Evolutionary conservation across 2,113 vertebrate genomes (phyloP), one percentile per base, ranked within the genome.

Genomic region (Cheilinus undulatus): DNA sequence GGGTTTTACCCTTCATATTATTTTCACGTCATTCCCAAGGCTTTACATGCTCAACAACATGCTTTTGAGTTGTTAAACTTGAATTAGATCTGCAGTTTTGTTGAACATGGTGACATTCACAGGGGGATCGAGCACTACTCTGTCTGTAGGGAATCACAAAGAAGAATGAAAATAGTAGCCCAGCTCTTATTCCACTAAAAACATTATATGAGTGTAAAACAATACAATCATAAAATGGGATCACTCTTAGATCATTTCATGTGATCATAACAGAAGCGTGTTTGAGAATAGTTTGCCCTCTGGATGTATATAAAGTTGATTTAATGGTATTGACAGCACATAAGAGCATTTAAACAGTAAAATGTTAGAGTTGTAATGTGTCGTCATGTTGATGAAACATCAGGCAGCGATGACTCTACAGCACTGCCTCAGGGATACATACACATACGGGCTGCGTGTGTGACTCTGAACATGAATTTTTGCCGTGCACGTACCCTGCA

Each of bases 341-440:
- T 88, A 76, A 80, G 52, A 79, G 76, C 73, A 82, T 87, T 78
- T 77, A 58, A 90, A 81, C 68, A 62, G 65, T 68, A 9, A 69
- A 71, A 76, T 76, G 69, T 75, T 82, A 42, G 78, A 84, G 76
- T 78, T 80, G 82, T 86, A 82, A 90, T 75, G 80, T 48, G 60
- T 72, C 48, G 84, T 82, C 86, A 80, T 80, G 82, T 88, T 88
- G 91, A 88, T 90, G 85, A 72, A 89, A 87, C 86, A 91, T 88
- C 71, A 88, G 81, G 83, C 52, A 14, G 50, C 84, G 15, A 54
- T 83, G 80, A 82, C 64, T 76, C 73, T 76, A 28, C 52, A 61
- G 67, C 61, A 53, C 58, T 3, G 87, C 89, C 88, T 86, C 68
- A 38, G 88, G 91, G 84, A 32, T 61, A 76, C 85, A 85, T 49